Evolutionary conservation across 2,888 invertebrate species (phyloP), one percentile per base, ranked within the genome.

Genomic region (Harpagoxenus sublaevis): DNA sequence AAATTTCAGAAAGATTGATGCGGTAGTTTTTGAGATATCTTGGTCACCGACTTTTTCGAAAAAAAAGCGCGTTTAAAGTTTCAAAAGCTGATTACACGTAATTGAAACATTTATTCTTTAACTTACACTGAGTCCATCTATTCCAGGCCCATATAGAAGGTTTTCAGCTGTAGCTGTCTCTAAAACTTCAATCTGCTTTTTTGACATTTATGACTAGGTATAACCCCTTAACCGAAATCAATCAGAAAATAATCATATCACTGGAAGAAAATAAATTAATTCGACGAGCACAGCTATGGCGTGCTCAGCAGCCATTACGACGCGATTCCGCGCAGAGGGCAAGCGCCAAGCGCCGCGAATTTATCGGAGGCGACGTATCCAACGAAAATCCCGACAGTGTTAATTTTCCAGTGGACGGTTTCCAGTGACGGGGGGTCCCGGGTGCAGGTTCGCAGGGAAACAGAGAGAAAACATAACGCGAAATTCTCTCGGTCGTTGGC

Each of bases 381-480:
- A 89, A 90, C 89, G 92, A 93, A 92, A 93, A 93, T 92, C 92
- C 90, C 90, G 91, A 91, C 91, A 91, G 90, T 91, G 92, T 93
- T 93, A 93, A 93, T 93, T 93, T 93, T 93, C 93, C 93, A 92
- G 91, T 93, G 91, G 88, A 89, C 92, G 93, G 90, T 92, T 90
- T 86, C 88, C 91, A 89, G 82, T 84, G 88, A 89, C 91, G 91
- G 91, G 92, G 93, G 90, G 89, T 85, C 75, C 83, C 71, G 84
- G 79, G 74, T 51, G 78, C 82, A 83, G 73, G 83, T 82, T 84
- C 86, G n/a, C 77, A 35, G 86, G 86, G 86, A 88, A 23, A 51
- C 88, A 62, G 85, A 84, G 88, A 88, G 86, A 86, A 89, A 89
- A 89, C 84, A 86, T 74, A 87, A 86, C 86, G 66, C 60, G 68